Conservation (phyloP, 2,888 invertebrate species). For the Meiosimyza platycephala region DNA sequence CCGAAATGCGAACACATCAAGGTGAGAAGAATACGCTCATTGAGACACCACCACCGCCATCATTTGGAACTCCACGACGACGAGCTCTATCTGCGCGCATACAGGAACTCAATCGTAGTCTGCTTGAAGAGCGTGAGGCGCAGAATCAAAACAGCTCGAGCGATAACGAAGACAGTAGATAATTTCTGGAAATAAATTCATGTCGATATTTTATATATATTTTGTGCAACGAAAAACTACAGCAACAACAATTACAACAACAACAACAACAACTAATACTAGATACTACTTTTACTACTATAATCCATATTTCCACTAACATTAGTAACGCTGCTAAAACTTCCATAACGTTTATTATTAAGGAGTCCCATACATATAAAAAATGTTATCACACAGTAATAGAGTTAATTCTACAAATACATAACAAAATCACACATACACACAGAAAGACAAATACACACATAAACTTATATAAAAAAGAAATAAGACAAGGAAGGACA, state of each 20-base stretch:
- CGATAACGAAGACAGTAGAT: conserved; percentile 66
- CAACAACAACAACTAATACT: conserved; percentile 15
- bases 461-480: conserved; percentile 27
- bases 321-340: too few species aligned
- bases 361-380: not conserved
- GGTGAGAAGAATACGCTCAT: conserved; percentile 86
- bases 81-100: conserved; percentile 67
- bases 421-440: conserved; percentile 36
- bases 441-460: conserved; percentile 6
- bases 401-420: conserved; percentile 19
- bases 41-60: conserved; percentile 73
- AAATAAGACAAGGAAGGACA: conserved; percentile 37
- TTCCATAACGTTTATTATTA: too few species aligned
- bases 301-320: too few species aligned
- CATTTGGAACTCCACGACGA: conserved; percentile 65
- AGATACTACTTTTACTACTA: not conserved
- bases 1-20: conserved; percentile 67
- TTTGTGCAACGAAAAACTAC: conserved; percentile 10
- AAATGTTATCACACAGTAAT: too few species aligned
- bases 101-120: conserved; percentile 66
- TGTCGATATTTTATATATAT: not conserved
- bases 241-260: conserved; percentile 8
- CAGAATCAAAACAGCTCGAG: conserved; percentile 66
- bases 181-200: conserved; percentile 39
- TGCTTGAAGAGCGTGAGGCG: conserved; percentile 64